Evolutionary conservation across 2,888 invertebrate species (phyloP), one percentile per base, ranked within the genome.

Genomic region (Physocephala rufipes): DNA sequence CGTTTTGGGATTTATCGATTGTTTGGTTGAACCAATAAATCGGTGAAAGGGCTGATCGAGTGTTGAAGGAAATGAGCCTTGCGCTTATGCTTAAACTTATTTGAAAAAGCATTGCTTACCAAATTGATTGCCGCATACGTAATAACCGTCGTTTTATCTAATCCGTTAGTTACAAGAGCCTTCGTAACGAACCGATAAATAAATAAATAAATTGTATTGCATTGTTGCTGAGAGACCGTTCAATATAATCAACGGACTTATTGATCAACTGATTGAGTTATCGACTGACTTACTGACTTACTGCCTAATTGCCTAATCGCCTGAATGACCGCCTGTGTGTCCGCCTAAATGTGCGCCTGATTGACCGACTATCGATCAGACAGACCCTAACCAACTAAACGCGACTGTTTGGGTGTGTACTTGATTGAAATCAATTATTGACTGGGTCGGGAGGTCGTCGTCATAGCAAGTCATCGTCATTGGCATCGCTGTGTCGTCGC

Each of bases 361-460:
- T 7, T 36, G 36, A 36, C 36, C 36, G 36, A 36, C 19, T 15
- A n/a, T n/a, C n/a, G n/a, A n/a, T n/a, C n/a, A n/a, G n/a, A n/a
- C n/a, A n/a, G n/a, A n/a, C n/a, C n/a, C n/a, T n/a, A 9, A 36
- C 36, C 36, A 9, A 36, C 36, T 36, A n/a, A n/a, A 36, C 13
- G n/a, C n/a, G 62, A 21, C 15, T 62, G 45, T 62, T 36, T 66
- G 66, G 12, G 43, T 43, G 53, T 36, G 67, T 51, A 49, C 36
- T 49, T 61, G 59, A 30, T 28, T 51, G 61, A 61, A 49, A 62
- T 68, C 68, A 68, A 68, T 68, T 68, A 68, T 62, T 49, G 45
- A 68, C 28, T 49, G 24, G 68, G 68, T 68, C 68, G 68, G 30
- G 61, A 62, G 68, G 68, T 68, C 62, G 62, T 19, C 51, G 36